Evolutionary conservation across 2,113 vertebrate genomes (phyloP).

Genomic region (Psittacara wagleri): DNA sequence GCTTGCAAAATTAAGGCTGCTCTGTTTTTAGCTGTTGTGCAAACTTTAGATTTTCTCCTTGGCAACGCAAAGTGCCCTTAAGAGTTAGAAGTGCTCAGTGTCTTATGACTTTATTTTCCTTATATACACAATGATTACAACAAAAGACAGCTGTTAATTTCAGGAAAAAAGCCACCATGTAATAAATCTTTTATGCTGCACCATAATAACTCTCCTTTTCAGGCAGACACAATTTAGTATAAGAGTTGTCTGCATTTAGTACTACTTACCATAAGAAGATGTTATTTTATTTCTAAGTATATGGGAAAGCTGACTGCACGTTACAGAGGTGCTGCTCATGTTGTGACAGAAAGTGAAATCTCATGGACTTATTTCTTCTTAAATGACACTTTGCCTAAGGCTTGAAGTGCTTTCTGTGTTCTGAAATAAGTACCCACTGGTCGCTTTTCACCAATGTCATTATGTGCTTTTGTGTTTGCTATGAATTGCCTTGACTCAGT

Average conservation of each 20-base stretch:
- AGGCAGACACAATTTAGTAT: not conserved
- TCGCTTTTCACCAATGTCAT: not conserved
- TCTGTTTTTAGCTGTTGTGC: not conserved
- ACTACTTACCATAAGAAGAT: not conserved
- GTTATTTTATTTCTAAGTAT: not conserved
- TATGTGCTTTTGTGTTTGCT: not conserved
- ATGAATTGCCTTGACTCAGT: not conserved
- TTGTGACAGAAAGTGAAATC: not conserved
- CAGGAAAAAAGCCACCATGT: not conserved
- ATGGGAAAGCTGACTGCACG: not conserved
- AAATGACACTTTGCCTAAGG: not conserved
- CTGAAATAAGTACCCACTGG: not conserved
- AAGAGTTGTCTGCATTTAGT: not conserved
- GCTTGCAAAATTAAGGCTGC: not conserved
- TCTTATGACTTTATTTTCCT: slow-evolving; percentile 32
- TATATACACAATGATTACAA: slow-evolving; percentile 40
- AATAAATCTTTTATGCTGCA: not conserved
- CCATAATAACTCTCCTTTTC: not conserved
- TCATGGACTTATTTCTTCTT: not conserved
- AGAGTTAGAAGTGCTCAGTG: not conserved
- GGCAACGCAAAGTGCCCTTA: not conserved
- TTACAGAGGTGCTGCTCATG: not conserved
- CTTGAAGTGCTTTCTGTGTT: not conserved
- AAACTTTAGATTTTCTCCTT: slow-evolving; percentile 46
- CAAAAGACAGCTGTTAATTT: slow-evolving; percentile 47